A percentile compares a stretch with the other conserved stretches of the same genome.
Conservation (phyloP, 2,113 vertebrate genomes). For the Herpetotheres cachinnans region DNA sequence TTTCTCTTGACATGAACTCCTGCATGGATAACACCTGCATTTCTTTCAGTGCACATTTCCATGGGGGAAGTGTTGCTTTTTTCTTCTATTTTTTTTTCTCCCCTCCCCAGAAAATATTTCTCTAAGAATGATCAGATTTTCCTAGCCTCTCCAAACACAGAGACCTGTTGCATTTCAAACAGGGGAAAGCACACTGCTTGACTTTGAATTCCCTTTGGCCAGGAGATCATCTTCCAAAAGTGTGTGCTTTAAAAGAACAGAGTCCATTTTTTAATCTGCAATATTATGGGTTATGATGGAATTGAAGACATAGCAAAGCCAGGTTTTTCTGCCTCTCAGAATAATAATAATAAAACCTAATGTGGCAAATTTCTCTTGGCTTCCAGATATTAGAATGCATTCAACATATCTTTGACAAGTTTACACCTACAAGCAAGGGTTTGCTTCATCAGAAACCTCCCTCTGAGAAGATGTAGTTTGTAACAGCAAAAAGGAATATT, state of each 20-base stretch:
- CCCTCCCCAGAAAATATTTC: conserved; percentile 51
- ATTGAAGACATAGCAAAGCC: neutral
- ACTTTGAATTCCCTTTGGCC: neutral
- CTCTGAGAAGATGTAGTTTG: neutral
- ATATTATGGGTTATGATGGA: neutral
- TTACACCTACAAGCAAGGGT: neutral
- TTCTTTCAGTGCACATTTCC: conserved; percentile 48
- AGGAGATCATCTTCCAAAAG: neutral
- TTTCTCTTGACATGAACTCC: conserved; percentile 66
- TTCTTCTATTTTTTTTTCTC: neutral
- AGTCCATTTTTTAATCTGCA: neutral
- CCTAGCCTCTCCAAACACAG: neutral
- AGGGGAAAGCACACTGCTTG: neutral
- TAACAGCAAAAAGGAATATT: neutral
- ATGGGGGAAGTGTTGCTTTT: neutral
- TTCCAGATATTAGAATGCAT: neutral
- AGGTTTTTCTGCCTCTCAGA: neutral
- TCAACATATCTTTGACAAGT: neutral
- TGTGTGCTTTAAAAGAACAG: neutral
- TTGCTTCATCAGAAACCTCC: neutral
- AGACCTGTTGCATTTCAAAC: conserved; percentile 28
- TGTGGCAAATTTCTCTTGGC: neutral
- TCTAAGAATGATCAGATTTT: conserved; percentile 35
- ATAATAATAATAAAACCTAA: neutral
- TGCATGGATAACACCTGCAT: conserved; percentile 60